Evolutionary conservation across 2,888 invertebrate genomes (phyloP).

Genomic region (Pammene fasciana): DNA sequence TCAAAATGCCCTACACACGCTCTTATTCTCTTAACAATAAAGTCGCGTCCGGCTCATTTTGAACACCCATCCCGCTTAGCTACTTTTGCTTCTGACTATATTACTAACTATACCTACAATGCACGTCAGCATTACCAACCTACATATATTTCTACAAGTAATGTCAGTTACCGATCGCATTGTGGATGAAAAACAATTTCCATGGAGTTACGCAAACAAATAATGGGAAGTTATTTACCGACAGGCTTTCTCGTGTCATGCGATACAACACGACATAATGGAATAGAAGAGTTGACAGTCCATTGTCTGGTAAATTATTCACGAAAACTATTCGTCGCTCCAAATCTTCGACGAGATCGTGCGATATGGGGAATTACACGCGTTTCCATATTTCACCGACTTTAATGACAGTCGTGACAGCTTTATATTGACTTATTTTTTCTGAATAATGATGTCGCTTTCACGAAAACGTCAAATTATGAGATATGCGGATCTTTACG

Average conservation of each 20-base stretch:
- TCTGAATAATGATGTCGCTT: conserved; percentile 56
- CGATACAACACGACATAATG: conserved; percentile 58
- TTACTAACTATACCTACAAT: no score
- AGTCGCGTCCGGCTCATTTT: no score
- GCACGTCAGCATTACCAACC: no score
- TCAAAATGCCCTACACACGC: no score
- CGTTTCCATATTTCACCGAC: conserved; percentile 71
- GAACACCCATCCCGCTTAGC: no score
- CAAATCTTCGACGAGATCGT: conserved; percentile 72
- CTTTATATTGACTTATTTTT: conserved; percentile 57
- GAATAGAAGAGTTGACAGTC: conserved; percentile 72
- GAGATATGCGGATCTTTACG: conserved; percentile 36
- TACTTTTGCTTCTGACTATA: no score
- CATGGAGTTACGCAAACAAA: conserved; percentile 36
- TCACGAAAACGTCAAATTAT: conserved; percentile 39
- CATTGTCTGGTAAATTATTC: conserved; percentile 80
- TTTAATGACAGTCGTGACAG: conserved; percentile 78
- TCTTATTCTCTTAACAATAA: no score
- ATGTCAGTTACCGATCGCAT: conserved; percentile 10
- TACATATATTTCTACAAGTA: no score
- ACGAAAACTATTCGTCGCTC: conserved; percentile 77
- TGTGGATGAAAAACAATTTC: conserved; percentile 32
- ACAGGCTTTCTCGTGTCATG: conserved; percentile 61
- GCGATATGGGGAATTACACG: conserved; percentile 74
- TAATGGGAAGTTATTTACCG: conserved; percentile 43